Conservation (phyloP, 2,113 vertebrate species). For the Gymnogyps californianus region DNA sequence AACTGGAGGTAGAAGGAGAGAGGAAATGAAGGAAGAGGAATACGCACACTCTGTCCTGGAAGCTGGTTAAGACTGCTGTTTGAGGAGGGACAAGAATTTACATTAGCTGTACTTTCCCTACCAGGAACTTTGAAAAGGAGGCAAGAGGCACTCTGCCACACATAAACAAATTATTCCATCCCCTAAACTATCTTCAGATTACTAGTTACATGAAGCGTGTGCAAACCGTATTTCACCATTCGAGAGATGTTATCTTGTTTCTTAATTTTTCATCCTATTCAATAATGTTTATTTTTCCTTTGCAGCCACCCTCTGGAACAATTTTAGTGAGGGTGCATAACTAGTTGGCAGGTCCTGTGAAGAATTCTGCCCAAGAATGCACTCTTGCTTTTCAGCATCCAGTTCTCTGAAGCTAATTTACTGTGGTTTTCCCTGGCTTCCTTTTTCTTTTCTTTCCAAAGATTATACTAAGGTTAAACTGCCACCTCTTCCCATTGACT, state of each 20-base stretch:
- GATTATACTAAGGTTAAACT: background rate
- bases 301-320: background rate
- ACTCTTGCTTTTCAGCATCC: background rate
- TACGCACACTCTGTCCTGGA: background rate
- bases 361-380: background rate
- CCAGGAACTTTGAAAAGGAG: background rate
- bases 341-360: fast-evolving
- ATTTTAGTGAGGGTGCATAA: background rate
- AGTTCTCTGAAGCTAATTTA: background rate
- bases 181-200: background rate
- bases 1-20: background rate
- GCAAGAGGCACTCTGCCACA: background rate
- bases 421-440: background rate
- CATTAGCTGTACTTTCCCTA: background rate
- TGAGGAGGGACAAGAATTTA: background rate
- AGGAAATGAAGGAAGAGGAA: background rate
- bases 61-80: background rate
- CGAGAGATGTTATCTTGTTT: background rate
- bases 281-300: background rate
- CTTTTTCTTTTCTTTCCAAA: background rate
- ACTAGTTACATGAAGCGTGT: background rate
- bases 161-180: background rate
- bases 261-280: background rate
- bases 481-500: background rate
- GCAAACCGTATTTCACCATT: background rate